These are phyloP conservation scores for Amphipoea lucens DNA, from an alignment of 2,888 invertebrate genomes.

Conservation along the genomic window DNA sequence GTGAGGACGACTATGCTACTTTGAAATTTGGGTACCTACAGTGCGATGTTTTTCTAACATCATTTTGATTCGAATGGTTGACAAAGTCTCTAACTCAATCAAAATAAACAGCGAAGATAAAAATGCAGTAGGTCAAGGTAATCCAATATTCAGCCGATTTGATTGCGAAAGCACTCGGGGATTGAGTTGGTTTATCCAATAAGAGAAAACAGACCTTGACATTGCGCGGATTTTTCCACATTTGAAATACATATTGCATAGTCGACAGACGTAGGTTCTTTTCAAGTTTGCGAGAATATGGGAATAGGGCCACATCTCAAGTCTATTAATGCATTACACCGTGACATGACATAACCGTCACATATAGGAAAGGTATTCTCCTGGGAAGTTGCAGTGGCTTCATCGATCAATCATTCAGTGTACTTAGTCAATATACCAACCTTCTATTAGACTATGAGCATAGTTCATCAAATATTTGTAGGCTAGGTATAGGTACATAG, in stretches of 20 bases:
- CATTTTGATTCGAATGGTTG: background rate
- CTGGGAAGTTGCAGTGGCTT: background rate
- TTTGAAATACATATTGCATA: slow-evolving; percentile 48
- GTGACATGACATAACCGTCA: background rate
- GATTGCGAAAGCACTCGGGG: slow-evolving; percentile 39
- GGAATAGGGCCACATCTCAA: slow-evolving; percentile 12
- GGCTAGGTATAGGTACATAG: background rate
- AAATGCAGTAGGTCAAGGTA: slow-evolving; percentile 61
- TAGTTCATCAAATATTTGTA: background rate
- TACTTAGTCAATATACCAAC: background rate
- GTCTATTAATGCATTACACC: slow-evolving; percentile 30
- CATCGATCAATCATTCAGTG: slow-evolving; percentile 21
- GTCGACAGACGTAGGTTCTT: background rate
- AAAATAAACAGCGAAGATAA: slow-evolving; percentile 40
- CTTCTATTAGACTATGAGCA: background rate
- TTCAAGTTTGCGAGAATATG: slow-evolving; percentile 7
- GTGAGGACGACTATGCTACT: slow-evolving; percentile 54
- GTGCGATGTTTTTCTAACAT: slow-evolving; percentile 33
- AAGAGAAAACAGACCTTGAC: slow-evolving; percentile 56
- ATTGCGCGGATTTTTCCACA: slow-evolving; percentile 29
- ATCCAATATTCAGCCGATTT: slow-evolving; percentile 41
- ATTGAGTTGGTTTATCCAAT: slow-evolving; percentile 57
- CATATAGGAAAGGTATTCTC: background rate
- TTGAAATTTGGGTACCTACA: slow-evolving; percentile 54
- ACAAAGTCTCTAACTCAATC: background rate